Base-by-base conservation (phyloP, 1,140 invertebrate species). In the Apocrypta bakeri region DNA sequence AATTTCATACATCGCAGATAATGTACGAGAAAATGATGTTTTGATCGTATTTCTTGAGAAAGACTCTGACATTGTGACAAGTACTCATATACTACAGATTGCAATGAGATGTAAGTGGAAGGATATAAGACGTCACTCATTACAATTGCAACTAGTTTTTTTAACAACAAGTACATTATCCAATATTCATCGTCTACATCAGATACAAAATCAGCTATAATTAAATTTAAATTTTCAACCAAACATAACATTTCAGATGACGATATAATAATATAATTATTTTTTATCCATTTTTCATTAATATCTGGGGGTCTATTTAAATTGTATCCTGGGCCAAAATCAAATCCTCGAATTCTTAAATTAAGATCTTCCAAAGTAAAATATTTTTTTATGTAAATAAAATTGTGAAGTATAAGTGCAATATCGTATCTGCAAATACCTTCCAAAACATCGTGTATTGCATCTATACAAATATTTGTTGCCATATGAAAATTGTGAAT, bases 211-310 rank as follows among this genome's bases (percentile, higher is more conserved):
- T 79, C 14, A 8, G 64, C 77, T 8, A 68, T 69, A 7, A 79
- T 25, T 25, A 69, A 29, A 79, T 27, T 69, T 7, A 68, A 69
- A 48, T 69, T 25, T 21, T 42, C 3, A 24, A 79, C 24, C 0
- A 79, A 11, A 79, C 33, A 29, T 27, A 48, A 27, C 63, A 69
- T 79, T n/a, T 79, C 66, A 48, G 77, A 79, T 14, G 77, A 25
- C 9, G 77, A 25, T 1, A 79, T 79, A 21, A 69, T 9, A 17
- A 79, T 42, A 48, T 25, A 69, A 8, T 37, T 37, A 48, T 68
- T 69, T 48, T 79, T 69, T 27, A 79, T 42, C 24, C 8, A 29
- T 1, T 17, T n/a, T 42, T 42, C 27, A 21, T 12, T 48, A 17
- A 79, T 2, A 48, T 69, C 66, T 14, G 66, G 63, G 9, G 77